Conservation (phyloP, 2,888 invertebrate species). For the Argyresthia goedartella region DNA sequence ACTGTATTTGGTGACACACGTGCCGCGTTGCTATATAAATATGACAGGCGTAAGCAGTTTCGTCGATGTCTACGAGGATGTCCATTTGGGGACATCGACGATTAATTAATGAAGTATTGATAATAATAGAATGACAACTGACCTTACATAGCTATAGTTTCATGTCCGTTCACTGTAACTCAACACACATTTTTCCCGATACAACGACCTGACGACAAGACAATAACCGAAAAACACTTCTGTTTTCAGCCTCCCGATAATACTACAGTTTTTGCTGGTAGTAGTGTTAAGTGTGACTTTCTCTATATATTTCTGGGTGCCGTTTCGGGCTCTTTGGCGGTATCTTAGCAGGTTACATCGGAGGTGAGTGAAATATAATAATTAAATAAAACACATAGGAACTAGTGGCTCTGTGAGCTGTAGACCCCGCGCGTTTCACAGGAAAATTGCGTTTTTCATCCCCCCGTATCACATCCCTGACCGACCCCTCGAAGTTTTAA, state of each 20-base stretch:
- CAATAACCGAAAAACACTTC: not conserved
- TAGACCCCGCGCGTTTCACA: no score
- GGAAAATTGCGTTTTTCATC: no score
- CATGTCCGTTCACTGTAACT: not conserved
- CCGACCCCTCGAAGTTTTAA: no score
- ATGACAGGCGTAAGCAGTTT: no score
- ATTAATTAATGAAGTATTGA: no score
- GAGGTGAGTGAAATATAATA: no score
- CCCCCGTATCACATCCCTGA: no score
- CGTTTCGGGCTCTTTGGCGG: conserved; percentile 42
- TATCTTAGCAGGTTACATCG: conserved; percentile 23
- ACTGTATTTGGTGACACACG: no score
- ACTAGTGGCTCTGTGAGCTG: no score
- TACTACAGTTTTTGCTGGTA: conserved; percentile 31
- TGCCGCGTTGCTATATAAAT: no score
- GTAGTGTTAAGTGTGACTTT: conserved; percentile 33
- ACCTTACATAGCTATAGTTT: no score
- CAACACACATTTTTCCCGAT: not conserved
- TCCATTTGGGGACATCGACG: not conserved
- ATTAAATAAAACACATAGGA: no score
- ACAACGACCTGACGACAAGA: not conserved
- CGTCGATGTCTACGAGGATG: not conserved
- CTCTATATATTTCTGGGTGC: conserved; percentile 42
- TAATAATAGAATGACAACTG: not conserved
- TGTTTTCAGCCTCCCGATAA: conserved; percentile 24